Evolutionary conservation across 2,797 vertebrate genomes (phyloP).

Genomic region (Halcyon leucocephala): DNA sequence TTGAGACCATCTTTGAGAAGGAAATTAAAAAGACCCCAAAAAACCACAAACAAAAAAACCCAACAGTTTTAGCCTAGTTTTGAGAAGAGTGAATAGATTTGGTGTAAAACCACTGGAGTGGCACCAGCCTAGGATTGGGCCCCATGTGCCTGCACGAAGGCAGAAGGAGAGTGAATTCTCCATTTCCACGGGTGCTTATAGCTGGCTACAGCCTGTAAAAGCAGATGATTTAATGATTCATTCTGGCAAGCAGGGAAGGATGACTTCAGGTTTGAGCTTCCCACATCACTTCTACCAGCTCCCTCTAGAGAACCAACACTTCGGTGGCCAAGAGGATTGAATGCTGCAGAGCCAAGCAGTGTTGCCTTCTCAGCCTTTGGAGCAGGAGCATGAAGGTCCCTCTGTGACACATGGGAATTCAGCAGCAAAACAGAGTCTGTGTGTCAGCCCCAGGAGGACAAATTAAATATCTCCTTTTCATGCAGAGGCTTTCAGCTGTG

Average conservation of each 20-base stretch:
- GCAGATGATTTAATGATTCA: slow-evolving; percentile 51
- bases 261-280: slow-evolving; percentile 65
- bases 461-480: not conserved
- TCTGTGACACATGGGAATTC: fast-evolving
- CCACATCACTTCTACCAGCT: slow-evolving; percentile 38
- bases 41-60: too few species aligned
- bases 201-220: slow-evolving; percentile 19
- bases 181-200: slow-evolving; percentile 20
- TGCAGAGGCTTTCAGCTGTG: not conserved
- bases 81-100: not conserved
- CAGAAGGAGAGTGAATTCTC: slow-evolving; percentile 15
- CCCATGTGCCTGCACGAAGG: not conserved
- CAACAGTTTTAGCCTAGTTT: not conserved
- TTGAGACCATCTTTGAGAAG: not conserved
- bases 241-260: slow-evolving; percentile 47
- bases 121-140: not conserved
- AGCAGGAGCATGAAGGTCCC: not conserved
- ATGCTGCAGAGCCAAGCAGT: not conserved
- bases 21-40: fast-evolving
- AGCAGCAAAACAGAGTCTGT: not conserved
- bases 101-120: not conserved
- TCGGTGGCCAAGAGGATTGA: not conserved
- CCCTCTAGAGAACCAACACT: not conserved
- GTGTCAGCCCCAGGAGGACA: not conserved
- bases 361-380: not conserved